A percentile compares a stretch with the other conserved stretches of the same genome.
Conservation (phyloP, 2,797 vertebrate species). For the Phataginus tetradactyla region DNA sequence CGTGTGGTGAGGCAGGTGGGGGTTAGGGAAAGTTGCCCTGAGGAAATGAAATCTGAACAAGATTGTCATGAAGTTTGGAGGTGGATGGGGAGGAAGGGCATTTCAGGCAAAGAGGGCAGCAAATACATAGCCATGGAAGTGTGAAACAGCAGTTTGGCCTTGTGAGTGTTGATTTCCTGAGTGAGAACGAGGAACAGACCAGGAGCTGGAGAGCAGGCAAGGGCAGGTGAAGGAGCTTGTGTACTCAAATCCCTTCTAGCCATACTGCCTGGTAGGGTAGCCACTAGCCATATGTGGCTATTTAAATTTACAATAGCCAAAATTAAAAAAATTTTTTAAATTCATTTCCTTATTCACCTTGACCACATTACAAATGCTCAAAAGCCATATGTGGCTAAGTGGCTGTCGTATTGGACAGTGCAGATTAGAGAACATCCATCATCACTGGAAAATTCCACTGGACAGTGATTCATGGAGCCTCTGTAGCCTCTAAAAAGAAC, state of each 20-base stretch:
- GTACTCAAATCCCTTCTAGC: no score
- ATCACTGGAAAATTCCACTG: not conserved
- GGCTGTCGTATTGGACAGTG: not conserved
- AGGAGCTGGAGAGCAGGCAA: not conserved
- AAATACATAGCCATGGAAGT: rapidly evolving
- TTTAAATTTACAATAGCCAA: not conserved
- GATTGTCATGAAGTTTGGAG: not conserved
- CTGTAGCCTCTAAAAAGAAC: not conserved
- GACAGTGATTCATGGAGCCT: rapidly evolving
- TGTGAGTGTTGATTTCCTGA: not conserved
- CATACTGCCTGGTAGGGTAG: rapidly evolving
- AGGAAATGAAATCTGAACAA: not conserved
- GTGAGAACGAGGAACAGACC: not conserved
- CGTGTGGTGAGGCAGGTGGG: not conserved
- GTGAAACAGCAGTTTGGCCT: not conserved
- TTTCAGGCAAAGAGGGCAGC: not conserved
- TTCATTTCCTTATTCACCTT: not conserved
- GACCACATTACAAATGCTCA: not conserved
- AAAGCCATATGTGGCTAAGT: not conserved
- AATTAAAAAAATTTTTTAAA: not conserved
- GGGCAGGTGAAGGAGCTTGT: not conserved
- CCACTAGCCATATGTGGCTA: not conserved
- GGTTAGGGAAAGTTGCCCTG: not conserved
- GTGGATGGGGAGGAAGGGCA: not conserved
- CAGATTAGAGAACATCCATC: not conserved